Conservation (phyloP, 2,888 invertebrate genomes). For the Sarcophaga carnaria region DNA sequence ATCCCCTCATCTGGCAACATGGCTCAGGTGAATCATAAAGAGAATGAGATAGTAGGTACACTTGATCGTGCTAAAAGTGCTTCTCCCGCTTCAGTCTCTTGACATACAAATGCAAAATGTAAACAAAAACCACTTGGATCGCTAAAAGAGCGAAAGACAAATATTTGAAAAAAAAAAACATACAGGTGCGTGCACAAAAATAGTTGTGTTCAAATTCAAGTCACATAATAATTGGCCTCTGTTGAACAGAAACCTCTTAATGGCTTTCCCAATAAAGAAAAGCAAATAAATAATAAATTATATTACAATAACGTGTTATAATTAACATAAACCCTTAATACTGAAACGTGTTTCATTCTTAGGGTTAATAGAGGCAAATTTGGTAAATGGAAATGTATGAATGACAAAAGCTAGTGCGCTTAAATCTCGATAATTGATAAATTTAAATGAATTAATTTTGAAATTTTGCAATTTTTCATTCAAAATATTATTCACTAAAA, state of each 20-base stretch:
- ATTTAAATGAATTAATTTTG: conserved; percentile 16
- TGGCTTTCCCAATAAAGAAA: conserved; percentile 30
- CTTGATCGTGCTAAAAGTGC: conserved; percentile 2
- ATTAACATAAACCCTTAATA: background rate
- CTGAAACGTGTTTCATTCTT: conserved; percentile 38
- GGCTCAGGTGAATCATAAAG: conserved; percentile 39
- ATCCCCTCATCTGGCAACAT: conserved; percentile 38
- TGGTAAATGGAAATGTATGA: background rate
- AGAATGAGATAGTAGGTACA: conserved; percentile 33
- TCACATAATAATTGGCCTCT: conserved; percentile 16
- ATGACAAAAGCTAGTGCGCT: background rate
- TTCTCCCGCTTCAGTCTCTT: conserved; percentile 22
- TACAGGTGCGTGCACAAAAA: conserved; percentile 32
- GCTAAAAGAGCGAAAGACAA: conserved; percentile 42
- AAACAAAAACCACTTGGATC: conserved; percentile 53
- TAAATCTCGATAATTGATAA: conserved; percentile 35
- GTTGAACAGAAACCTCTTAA: conserved; percentile 8
- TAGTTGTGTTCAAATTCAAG: conserved; percentile 1
- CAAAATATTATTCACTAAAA: no score
- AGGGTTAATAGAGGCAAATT: background rate
- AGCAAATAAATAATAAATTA: conserved; percentile 27
- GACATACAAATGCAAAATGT: conserved; percentile 49
- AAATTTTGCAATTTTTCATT: no score
- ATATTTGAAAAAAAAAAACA: conserved; percentile 17
- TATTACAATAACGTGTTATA: conserved; percentile 10